Conservation (phyloP, 2,888 invertebrate genomes). For the Drosophila aldrichi region DNA sequence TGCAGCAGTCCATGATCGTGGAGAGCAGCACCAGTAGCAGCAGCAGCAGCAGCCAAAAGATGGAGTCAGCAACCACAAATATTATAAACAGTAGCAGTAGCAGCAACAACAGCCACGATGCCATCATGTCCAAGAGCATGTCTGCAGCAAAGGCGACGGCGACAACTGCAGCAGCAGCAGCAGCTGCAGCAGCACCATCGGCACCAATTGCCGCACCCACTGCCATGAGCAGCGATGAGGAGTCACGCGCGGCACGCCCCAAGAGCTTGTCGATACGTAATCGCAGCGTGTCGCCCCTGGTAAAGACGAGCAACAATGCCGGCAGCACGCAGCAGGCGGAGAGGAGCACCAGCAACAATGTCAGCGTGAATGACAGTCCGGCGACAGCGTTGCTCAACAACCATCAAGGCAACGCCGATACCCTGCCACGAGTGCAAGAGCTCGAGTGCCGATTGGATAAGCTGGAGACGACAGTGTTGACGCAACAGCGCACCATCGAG, state of each 20-base stretch:
- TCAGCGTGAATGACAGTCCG: constrained; percentile 35
- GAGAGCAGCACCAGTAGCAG: constrained; percentile 67
- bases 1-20: constrained; percentile 77
- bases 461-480: constrained; percentile 81
- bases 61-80: constrained; percentile 51
- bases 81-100: constrained; percentile 49
- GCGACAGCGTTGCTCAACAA: constrained; percentile 44
- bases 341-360: constrained; percentile 22
- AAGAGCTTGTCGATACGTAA: constrained; percentile 83
- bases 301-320: constrained; percentile 33
- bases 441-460: constrained; percentile 83
- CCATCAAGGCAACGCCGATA: constrained; percentile 41
- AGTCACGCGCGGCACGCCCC: constrained; percentile 78
- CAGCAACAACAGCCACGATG: constrained; percentile 60
- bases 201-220: constrained; percentile 26
- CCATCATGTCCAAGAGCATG: constrained; percentile 66
- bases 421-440: constrained; percentile 73
- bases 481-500: constrained; percentile 87
- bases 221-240: constrained; percentile 71
- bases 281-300: constrained; percentile 83
- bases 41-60: constrained; percentile 55
- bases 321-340: constrained; percentile 31
- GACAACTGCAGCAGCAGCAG: constrained; percentile 47
- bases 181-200: constrained; percentile 27
- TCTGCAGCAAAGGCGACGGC: constrained; percentile 50